Base-by-base conservation (phyloP, 2,113 vertebrate genomes). In the Alouatta palliata region DNA sequence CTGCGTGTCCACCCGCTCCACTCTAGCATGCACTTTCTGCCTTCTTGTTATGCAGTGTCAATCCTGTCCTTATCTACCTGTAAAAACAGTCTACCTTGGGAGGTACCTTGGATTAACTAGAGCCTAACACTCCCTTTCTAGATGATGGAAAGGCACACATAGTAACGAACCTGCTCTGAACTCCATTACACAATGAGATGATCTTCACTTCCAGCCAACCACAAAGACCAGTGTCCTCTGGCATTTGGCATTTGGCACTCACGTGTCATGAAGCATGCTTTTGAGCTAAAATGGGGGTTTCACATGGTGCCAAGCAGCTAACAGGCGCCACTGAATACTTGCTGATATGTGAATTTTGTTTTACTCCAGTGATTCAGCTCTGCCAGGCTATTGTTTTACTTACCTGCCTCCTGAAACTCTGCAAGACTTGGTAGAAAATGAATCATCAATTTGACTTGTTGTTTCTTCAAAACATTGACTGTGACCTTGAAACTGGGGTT, bases 371-470 rank as follows among this genome's bases (percentile, higher is more conserved):
- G 7, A 83, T 4, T 9, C 35, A 21, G 47, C 43, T 81, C 75
- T 73, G 32, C n/a, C n/a, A 14, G 20, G 16, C 45, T 54, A 7
- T 12, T 14, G 25, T 49, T 68, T 2, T 83, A 61, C 99, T 98
- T 98, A 99, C 99, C 99, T 99, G 98, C 99, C 99, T 97, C 98
- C 98, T 96, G 99, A 95, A 96, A 99, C 98, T 97, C 99, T 99
- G 98, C 99, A 99, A 97, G 99, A 99, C 95, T 98, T 98, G 68
- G 98, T 98, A 90, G 95, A 96, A 98, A 99, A 99, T n/a, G 98
- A 99, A 19, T 98, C 98, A 5, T 99, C 99, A 97, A 99, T 99
- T 70, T 98, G 98, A 87, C 97, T 96, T 58, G 96, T 71, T 64
- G 98, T 99, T 97, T 98, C 99, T 96, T 99, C 99, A 98, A 99